Evolutionary conservation across 2,888 invertebrate species (phyloP).

Genomic region (Norana najaformis): DNA sequence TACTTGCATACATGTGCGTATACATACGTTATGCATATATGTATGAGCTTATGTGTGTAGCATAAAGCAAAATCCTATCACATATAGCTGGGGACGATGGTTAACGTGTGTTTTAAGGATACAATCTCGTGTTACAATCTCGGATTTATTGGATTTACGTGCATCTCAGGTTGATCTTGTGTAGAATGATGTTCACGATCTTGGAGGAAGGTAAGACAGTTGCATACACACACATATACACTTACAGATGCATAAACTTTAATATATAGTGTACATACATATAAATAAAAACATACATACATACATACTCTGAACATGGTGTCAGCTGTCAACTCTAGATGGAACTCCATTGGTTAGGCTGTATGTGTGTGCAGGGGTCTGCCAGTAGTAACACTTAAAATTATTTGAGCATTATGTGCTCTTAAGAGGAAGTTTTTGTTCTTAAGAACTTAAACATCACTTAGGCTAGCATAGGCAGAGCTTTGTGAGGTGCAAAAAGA

Average conservation of each 20-base stretch:
- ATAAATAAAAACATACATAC: neutral
- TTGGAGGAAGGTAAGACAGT: conserved; percentile 18
- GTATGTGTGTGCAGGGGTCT: neutral
- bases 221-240: conserved; percentile 28
- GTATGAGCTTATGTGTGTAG: neutral
- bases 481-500: neutral
- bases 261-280: neutral
- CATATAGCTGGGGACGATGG: neutral
- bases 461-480: neutral
- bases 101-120: neutral
- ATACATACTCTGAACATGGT: neutral
- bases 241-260: neutral
- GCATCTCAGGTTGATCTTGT: neutral
- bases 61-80: neutral
- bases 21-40: neutral
- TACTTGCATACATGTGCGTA: no score
- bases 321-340: neutral
- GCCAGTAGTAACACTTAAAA: neutral
- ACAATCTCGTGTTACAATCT: neutral
- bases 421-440: neutral
- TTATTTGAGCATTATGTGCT: no score
- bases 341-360: neutral
- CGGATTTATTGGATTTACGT: neutral
- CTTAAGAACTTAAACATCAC: neutral
- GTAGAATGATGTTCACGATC: conserved; percentile 23